Evolutionary conservation across 2,797 vertebrate genomes (phyloP).

Genomic region (Rhinoraja longicauda): DNA sequence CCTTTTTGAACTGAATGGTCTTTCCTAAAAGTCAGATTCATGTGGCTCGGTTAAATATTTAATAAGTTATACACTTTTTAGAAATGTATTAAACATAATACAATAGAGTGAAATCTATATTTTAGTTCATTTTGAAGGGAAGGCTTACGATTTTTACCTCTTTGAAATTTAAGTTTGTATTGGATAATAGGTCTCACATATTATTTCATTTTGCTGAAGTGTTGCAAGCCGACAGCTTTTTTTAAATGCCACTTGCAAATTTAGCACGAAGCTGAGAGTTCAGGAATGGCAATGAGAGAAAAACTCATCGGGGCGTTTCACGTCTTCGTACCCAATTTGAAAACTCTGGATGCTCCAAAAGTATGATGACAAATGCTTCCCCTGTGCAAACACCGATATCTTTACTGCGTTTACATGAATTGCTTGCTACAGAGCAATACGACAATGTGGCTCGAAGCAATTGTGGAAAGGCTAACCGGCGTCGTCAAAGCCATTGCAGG

Average conservation of each 20-base stretch:
- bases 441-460: slow-evolving; percentile 44
- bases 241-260: neutral
- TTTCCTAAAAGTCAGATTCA: neutral
- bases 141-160: slow-evolving; percentile 1
- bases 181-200: neutral
- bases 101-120: neutral
- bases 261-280: neutral
- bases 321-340: slow-evolving; percentile 44
- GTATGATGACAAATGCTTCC: slow-evolving; percentile 47
- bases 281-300: neutral
- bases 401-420: slow-evolving; percentile 47
- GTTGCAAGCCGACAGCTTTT: neutral
- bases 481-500: slow-evolving; percentile 40
- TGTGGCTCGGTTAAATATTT: too few species aligned
- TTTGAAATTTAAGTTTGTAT: neutral
- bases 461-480: slow-evolving; percentile 10
- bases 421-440: slow-evolving; percentile 48
- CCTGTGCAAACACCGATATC: slow-evolving; percentile 49
- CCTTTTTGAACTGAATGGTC: neutral
- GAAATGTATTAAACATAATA: neutral
- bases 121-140: neutral
- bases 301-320: neutral
- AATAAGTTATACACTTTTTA: neutral
- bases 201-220: neutral
- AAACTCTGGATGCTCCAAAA: slow-evolving; percentile 44